Evolutionary conservation across 2,888 invertebrate genomes (phyloP).

Genomic region (Lithophane socia): DNA sequence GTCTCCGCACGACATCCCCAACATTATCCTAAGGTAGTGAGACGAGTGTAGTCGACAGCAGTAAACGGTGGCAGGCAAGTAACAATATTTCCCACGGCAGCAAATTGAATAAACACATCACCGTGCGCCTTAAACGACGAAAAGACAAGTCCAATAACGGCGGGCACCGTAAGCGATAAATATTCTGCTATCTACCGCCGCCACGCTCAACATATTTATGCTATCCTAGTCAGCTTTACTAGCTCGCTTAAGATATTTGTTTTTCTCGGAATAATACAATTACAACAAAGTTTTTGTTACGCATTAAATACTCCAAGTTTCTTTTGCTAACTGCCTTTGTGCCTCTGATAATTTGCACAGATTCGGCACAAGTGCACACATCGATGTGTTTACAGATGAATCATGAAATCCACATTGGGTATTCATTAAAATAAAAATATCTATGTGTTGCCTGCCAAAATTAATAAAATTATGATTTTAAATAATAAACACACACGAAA

Average conservation of each 20-base stretch:
- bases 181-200: constrained; percentile 81
- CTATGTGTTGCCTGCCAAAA: not conserved
- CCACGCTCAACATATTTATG: constrained; percentile 80
- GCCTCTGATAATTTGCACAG: constrained; percentile 27
- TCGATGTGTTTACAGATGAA: not conserved
- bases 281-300: constrained; percentile 59
- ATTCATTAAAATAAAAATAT: not conserved
- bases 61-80: constrained; percentile 80
- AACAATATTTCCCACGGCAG: constrained; percentile 86
- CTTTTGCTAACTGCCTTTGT: constrained; percentile 43
- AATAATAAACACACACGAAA: constrained; percentile 38
- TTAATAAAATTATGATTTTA: constrained; percentile 11
- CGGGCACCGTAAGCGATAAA: constrained; percentile 82
- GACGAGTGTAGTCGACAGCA: constrained; percentile 72
- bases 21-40: constrained; percentile 58
- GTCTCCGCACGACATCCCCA: not conserved
- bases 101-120: constrained; percentile 90
- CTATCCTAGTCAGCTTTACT: constrained; percentile 78
- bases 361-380: constrained; percentile 3
- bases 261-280: constrained; percentile 70
- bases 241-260: constrained; percentile 74
- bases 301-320: constrained; percentile 55
- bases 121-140: constrained; percentile 86
- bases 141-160: constrained; percentile 88
- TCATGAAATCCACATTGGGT: not conserved